These are phyloP conservation scores for Macrophya alboannulata DNA, from an alignment of 2,888 invertebrate species.

Conservation along the genomic window DNA sequence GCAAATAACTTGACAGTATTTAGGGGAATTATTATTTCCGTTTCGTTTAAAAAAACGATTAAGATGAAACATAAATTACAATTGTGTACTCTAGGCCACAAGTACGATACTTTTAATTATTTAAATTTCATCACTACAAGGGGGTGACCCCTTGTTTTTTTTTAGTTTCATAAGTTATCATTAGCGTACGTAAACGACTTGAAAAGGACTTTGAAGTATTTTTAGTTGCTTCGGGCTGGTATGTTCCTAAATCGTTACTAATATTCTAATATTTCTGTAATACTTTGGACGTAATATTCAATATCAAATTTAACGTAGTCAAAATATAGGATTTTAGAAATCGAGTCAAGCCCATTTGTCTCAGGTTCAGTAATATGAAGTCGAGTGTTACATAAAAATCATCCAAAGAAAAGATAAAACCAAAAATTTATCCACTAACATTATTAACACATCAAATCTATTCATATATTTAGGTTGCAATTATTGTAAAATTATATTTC, in stretches of 20 bases:
- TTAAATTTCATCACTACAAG: neutral
- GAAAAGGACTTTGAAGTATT: constrained; percentile 31
- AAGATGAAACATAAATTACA: neutral
- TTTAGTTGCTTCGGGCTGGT: constrained; percentile 29
- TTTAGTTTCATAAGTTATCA: neutral
- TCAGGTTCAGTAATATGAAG: constrained; percentile 24
- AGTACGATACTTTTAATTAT: constrained; percentile 5
- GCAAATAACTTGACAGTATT: constrained; percentile 47
- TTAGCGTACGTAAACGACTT: constrained; percentile 2
- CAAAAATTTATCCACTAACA: neutral
- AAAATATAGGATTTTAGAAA: constrained; percentile 4
- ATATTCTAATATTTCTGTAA: constrained; percentile 38
- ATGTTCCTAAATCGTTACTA: constrained; percentile 48
- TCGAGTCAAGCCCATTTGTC: constrained; percentile 35
- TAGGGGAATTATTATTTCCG: neutral
- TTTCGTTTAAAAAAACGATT: constrained; percentile 12
- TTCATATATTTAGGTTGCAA: constrained; percentile 13
- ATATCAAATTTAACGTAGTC: constrained; percentile 18
- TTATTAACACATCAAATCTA: constrained; percentile 1
- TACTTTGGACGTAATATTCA: constrained; percentile 21
- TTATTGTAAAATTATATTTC: constrained; percentile 16
- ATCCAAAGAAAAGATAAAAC: neutral
- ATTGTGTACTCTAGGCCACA: neutral
- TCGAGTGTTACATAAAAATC: constrained; percentile 26
- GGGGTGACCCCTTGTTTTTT: neutral